Evolutionary conservation across 1,140 invertebrate species (phyloP), one percentile per base, ranked within the genome.

Genomic region (Ostrea edulis): DNA sequence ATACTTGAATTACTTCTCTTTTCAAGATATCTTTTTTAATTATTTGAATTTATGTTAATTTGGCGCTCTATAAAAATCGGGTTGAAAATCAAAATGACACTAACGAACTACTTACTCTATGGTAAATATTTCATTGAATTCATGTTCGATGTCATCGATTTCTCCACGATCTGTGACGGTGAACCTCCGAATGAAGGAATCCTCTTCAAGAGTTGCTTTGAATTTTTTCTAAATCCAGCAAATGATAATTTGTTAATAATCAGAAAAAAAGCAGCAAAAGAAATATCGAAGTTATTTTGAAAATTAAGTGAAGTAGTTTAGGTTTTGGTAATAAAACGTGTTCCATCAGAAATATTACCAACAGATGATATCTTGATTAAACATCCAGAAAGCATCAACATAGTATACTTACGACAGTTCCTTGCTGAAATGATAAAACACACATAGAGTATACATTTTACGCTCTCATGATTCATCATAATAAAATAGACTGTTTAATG

Each of bases 131-230:
- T 83, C 51, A 53, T 11, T 54, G 7, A 83, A 54, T 17, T 83
- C 82, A 83, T 54, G 51, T 20, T n/a, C 22, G 53, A 54, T 12
- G 17, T 54, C 52, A 29, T 83, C 82, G n/a, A 54, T 55, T 53
- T 29, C 54, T 9, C 89, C 89, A 29, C 91, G 52, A 9, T 89
- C 90, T 8, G 90, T 90, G 0, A 90, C 89, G 2, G 89, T 91
- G 52, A 91, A 91, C 65, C 89, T 87, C 20, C 90, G 89, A 20
- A 91, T 44, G 85, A 91, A 91, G 8, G 88, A 86, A 68, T 91
- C 91, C 17, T 35, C 52, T 20, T 82, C 84, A n/a, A 58, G 17
- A 35, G 29, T 8, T 35, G 54, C 54, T n/a, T 77, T 68, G n/a
- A 54, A 81, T 35, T 68, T 54, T 81, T 52, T 11, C 82, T 83